Evolutionary conservation across 1,140 invertebrate genomes (phyloP), one percentile per base, ranked within the genome.

Genomic region (Stegodyphus dumicola): DNA sequence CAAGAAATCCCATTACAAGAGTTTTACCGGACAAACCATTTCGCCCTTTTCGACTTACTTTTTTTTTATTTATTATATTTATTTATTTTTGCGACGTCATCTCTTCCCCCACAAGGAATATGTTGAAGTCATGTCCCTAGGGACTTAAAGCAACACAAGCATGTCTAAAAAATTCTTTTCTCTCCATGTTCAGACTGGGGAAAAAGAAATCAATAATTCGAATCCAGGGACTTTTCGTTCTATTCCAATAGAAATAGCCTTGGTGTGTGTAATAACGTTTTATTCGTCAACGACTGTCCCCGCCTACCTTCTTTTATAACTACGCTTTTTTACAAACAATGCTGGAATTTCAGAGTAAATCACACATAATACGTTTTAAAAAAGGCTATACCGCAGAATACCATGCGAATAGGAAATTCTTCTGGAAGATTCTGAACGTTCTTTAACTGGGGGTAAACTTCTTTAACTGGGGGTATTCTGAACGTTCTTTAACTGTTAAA

Each of bases 1-100:
- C 80, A 74, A 75, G 73, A 75, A 71, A 81, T 56, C 71, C 80
- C 71, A 83, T 83, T 83, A 75, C 80, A 48, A 54, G 64, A 75
- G 56, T 75, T 74, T 83, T 83, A 67, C 80, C 56, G 71, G 71
- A 83, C 79, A 83, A 70, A 75, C 80, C 80, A 64, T 83, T 83
- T 73, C 65, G 33, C 49, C 33, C 52, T 48, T 5, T 49, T 13
- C 53, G n/a, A 74, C 66, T 83, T 83, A 66, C 71, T 75, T 75
- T 66, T 80, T 71, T 80, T 53, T 67, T 69, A 51, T 60, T 77
- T 10, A 10, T 60, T 60, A 10, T 10, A 9, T 60, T 60, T 60
- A n/a, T 67, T 67, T 67, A n/a, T 71, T 71, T 51, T n/a, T 71
- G 67, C 66, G 80, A 83, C 80, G 80, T 83, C 73, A 83, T 60